phyloP scores from a whole-genome alignment of 2,113 vertebrate genomes.

The Catharus fuscescens region DNA sequence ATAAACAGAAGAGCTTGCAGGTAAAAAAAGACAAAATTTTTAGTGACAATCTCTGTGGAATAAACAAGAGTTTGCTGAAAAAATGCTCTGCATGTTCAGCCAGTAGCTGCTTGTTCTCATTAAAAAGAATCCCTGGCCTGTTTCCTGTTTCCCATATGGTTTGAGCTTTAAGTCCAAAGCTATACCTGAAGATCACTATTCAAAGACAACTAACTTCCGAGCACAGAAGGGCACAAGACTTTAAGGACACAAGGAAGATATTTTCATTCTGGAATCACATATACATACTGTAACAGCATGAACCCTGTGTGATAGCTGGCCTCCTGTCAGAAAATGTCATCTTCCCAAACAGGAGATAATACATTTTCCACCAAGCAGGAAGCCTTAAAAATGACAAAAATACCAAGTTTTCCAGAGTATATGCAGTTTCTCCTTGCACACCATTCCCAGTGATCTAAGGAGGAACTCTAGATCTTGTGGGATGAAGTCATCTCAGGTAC shows the following conservation, averaged over 20 bases:
- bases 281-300: rapidly evolving
- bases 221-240: not conserved
- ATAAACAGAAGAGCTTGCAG: not conserved
- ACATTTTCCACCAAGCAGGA: not conserved
- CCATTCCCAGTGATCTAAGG: not conserved
- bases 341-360: not conserved
- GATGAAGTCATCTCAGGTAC: not conserved
- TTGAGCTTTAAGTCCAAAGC: not conserved
- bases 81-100: not conserved
- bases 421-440: not conserved
- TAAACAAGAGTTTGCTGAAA: not conserved
- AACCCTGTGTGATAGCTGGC: not conserved
- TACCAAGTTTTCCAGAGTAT: rapidly evolving
- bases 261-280: not conserved
- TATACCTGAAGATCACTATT: not conserved
- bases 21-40: not conserved
- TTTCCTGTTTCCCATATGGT: rapidly evolving
- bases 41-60: not conserved
- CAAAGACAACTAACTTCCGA: not conserved
- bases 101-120: not conserved
- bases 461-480: not conserved
- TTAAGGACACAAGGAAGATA: not conserved
- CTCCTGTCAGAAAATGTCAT: not conserved
- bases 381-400: not conserved
- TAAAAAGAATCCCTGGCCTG: not conserved